These are phyloP conservation scores for Calidris pugnax DNA, from an alignment of 2,113 vertebrate genomes.

Conservation along the genomic window DNA sequence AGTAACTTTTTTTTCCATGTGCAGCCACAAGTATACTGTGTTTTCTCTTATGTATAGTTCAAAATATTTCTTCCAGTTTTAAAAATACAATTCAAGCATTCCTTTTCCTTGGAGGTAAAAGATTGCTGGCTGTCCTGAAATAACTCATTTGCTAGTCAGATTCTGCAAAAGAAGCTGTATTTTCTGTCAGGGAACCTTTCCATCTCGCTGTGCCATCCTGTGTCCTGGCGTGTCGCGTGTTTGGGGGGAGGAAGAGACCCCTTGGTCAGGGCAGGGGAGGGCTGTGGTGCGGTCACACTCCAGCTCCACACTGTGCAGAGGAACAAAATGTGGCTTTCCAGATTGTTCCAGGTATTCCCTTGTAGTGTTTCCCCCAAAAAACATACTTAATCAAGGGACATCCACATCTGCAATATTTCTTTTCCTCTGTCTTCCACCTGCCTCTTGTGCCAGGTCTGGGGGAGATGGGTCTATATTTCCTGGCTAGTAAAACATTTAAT, in stretches of 20 bases:
- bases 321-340: background rate
- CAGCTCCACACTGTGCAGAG: fast-evolving
- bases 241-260: background rate
- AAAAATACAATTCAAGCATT: background rate
- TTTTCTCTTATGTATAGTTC: background rate
- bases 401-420: background rate
- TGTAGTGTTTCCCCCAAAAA: fast-evolving
- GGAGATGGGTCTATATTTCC: background rate
- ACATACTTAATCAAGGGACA: background rate
- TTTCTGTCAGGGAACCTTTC: background rate
- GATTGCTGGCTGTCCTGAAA: background rate
- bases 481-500: no score
- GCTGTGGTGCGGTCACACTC: background rate
- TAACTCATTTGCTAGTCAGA: background rate
- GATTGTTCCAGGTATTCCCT: fast-evolving
- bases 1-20: background rate
- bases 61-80: background rate
- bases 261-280: background rate
- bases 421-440: background rate
- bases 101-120: background rate
- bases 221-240: no score
- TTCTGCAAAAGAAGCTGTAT: background rate
- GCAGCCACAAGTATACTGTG: background rate
- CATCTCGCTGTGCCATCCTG: background rate
- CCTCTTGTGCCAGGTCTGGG: background rate